Evolutionary conservation across 1,140 invertebrate species (phyloP).

Genomic region (Zaprionus lachaisei): DNA sequence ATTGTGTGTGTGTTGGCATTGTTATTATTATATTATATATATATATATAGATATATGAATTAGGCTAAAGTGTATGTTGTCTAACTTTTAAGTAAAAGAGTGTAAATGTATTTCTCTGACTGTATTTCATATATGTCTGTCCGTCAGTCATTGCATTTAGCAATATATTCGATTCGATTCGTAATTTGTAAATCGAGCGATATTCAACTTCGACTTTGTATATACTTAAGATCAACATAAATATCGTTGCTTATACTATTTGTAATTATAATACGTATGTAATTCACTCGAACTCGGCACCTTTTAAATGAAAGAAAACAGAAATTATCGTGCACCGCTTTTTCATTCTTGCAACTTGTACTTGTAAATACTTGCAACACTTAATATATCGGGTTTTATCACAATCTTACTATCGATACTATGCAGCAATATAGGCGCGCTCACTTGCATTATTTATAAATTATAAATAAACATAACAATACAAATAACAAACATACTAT

Average conservation of each 20-base stretch:
- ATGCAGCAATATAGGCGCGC: slow-evolving; percentile 22
- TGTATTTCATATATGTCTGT: slow-evolving; percentile 64
- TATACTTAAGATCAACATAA: slow-evolving; percentile 36
- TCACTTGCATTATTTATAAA: slow-evolving; percentile 27
- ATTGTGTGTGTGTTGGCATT: slow-evolving; percentile 64
- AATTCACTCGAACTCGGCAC: slow-evolving; percentile 29
- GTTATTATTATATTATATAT: slow-evolving; percentile 45
- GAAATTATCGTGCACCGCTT: slow-evolving; percentile 25
- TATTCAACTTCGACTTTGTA: slow-evolving; percentile 56
- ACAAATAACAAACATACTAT: slow-evolving; percentile 10
- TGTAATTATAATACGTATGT: slow-evolving; percentile 22
- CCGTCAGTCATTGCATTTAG: slow-evolving; percentile 52
- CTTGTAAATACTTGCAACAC: slow-evolving; percentile 31
- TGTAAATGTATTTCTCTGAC: slow-evolving; percentile 61
- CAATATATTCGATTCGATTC: slow-evolving; percentile 26
- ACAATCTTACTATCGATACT: slow-evolving; percentile 24
- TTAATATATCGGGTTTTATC: slow-evolving; percentile 41
- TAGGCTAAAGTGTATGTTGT: slow-evolving; percentile 72
- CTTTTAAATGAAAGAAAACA: slow-evolving; percentile 25
- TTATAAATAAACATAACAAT: slow-evolving; percentile 19
- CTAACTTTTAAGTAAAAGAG: slow-evolving; percentile 65
- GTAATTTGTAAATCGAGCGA: slow-evolving; percentile 23
- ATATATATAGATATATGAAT: slow-evolving; percentile 36
- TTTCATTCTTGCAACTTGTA: slow-evolving; percentile 28
- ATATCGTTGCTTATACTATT: slow-evolving; percentile 17